Evolutionary conservation across 2,113 vertebrate genomes (phyloP).

Genomic region (Spizaetus ornatus): DNA sequence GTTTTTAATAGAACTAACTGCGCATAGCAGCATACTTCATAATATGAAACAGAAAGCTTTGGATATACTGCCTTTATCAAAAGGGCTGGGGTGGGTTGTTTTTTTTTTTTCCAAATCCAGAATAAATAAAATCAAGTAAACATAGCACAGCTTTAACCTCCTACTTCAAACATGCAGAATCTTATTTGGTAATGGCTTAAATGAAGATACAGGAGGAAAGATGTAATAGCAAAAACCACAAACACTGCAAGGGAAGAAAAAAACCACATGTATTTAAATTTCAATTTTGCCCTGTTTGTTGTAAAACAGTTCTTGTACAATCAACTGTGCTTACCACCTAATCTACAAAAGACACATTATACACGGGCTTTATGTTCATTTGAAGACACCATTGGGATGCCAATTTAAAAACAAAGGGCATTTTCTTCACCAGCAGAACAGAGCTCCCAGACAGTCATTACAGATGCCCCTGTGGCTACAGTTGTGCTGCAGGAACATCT

Average conservation of each 20-base stretch:
- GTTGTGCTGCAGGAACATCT: neutral
- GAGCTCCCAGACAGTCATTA: neutral
- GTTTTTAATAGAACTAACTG: constrained; percentile 30
- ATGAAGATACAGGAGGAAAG: neutral
- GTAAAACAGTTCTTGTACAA: constrained; percentile 5
- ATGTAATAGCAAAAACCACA: neutral
- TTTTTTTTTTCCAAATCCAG: constrained; percentile 13
- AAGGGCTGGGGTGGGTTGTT: neutral
- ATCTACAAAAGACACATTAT: neutral
- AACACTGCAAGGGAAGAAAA: neutral
- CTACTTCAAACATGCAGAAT: neutral
- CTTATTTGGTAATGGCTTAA: neutral
- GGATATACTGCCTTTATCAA: neutral
- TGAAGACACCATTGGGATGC: neutral
- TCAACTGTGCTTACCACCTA: constrained; percentile 1
- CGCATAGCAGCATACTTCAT: neutral
- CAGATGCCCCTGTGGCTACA: neutral
- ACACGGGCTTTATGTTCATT: neutral
- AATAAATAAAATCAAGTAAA: constrained; percentile 53
- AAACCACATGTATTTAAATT: neutral
- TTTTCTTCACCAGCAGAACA: neutral
- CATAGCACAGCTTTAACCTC: neutral
- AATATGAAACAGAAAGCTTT: constrained; percentile 31
- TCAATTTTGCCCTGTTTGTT: neutral
- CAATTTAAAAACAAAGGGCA: neutral